A percentile compares a stretch with the other conserved stretches of the same genome.
phyloP scores from a whole-genome alignment of 2,888 invertebrate genomes.

The Eremobia ochroleuca region DNA sequence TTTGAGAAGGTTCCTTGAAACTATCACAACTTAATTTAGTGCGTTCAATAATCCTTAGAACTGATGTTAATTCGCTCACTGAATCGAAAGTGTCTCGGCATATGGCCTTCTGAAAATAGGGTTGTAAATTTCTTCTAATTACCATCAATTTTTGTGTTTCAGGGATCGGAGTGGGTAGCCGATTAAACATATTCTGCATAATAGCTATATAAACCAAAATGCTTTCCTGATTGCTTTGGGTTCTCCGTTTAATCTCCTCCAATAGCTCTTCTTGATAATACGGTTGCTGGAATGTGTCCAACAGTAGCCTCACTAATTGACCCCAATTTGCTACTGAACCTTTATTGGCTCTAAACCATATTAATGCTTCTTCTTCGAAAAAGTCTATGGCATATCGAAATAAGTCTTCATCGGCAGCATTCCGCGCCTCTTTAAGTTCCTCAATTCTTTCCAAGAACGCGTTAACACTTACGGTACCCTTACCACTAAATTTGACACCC shows the following conservation, averaged over 20 bases:
- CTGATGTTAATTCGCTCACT: slow-evolving; percentile 17
- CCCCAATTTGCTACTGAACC: slow-evolving; percentile 1
- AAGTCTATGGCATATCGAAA: slow-evolving; percentile 40
- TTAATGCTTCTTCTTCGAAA: slow-evolving; percentile 41
- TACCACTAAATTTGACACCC: slow-evolving; percentile 20
- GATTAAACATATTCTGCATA: slow-evolving; percentile 5
- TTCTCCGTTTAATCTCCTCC: slow-evolving; percentile 28
- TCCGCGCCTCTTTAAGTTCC: slow-evolving; percentile 23
- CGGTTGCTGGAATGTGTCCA: slow-evolving; percentile 10
- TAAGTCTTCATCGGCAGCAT: slow-evolving; percentile 20
- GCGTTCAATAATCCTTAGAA: slow-evolving; percentile 21
- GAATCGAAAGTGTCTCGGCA: slow-evolving; percentile 19
- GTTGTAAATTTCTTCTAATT: background rate
- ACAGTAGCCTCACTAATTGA: slow-evolving; percentile 9
- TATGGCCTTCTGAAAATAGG: background rate
- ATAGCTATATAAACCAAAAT: background rate
- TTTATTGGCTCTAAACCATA: slow-evolving; percentile 46
- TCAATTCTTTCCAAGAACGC: slow-evolving; percentile 24
- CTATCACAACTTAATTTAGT: slow-evolving; percentile 23
- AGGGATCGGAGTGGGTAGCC: background rate
- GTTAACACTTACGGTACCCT: background rate
- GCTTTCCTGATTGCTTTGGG: background rate
- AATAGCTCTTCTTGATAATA: slow-evolving; percentile 22
- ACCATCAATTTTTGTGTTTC: background rate
- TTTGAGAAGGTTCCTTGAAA: slow-evolving; percentile 23